A percentile compares a stretch with the other conserved stretches of the same genome.
Evolutionary conservation across 2,113 vertebrate genomes (phyloP).

Genomic region (Psittacula cyanocephala): DNA sequence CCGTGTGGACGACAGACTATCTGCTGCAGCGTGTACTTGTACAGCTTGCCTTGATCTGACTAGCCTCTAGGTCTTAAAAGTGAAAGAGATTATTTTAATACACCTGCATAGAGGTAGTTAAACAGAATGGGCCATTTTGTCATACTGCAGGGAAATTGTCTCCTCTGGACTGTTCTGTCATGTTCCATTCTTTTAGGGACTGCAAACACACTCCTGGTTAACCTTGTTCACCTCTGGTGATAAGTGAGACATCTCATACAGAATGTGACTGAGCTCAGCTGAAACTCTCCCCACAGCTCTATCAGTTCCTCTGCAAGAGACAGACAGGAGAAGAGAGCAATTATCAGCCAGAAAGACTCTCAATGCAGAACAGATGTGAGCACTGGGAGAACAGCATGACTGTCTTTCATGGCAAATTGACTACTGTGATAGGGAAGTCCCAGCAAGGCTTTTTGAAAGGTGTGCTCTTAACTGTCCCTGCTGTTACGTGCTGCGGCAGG

Average conservation of each 20-base stretch:
- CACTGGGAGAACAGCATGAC: neutral
- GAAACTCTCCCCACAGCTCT: neutral
- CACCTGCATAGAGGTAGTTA: neutral
- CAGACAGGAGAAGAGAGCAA: neutral
- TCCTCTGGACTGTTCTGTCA: neutral
- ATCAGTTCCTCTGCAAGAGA: neutral
- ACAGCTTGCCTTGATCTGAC: accelerated
- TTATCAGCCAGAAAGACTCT: neutral
- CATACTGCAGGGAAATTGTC: accelerated
- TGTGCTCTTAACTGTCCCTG: neutral
- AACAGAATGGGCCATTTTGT: neutral
- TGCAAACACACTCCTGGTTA: neutral
- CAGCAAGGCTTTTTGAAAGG: neutral
- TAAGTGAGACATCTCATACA: neutral
- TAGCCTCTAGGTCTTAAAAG: neutral
- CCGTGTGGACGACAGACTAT: accelerated
- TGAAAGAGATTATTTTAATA: neutral
- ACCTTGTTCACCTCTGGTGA: neutral
- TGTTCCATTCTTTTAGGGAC: neutral
- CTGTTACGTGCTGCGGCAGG: neutral
- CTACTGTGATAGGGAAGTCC: neutral
- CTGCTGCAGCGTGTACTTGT: neutral
- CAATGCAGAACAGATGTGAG: neutral
- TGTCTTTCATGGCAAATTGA: constrained; percentile 9
- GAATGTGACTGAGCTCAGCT: neutral